A percentile compares a stretch with the other conserved stretches of the same genome.
Conservation (phyloP, 1,140 invertebrate genomes). For the Conus ventricosus region DNA sequence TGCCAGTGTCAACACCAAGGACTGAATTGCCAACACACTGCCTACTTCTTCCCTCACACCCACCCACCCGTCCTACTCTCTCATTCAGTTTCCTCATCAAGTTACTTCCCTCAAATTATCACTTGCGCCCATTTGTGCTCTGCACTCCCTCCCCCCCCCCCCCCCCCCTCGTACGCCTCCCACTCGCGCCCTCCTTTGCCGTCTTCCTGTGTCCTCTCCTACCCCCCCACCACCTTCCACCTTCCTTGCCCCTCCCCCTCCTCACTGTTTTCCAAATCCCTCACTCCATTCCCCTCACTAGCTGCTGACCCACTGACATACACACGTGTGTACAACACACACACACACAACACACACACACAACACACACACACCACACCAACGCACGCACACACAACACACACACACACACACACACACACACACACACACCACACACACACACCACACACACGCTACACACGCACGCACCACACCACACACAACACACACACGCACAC, state of each 20-base stretch:
- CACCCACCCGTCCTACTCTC: too few species aligned
- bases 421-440: not conserved
- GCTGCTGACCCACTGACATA: not conserved
- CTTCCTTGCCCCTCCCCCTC: not conserved
- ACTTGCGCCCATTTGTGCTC: too few species aligned
- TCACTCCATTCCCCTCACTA: too few species aligned
- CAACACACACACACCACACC: not conserved
- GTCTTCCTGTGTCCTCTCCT: not conserved
- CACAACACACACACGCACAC: not conserved
- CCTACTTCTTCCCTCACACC: too few species aligned
- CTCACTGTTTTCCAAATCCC: not conserved
- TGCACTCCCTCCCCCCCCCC: too few species aligned
- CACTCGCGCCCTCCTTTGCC: not conserved
- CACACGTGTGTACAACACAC: not conserved
- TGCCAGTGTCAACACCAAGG: too few species aligned
- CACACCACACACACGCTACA: constrained; percentile 1
- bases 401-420: not conserved
- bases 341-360: not conserved
- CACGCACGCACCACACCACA: constrained; percentile 13
- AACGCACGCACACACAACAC: not conserved
- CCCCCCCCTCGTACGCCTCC: not conserved
- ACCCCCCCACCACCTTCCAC: not conserved
- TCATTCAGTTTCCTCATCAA: too few species aligned
- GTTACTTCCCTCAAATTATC: too few species aligned
- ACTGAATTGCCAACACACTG: too few species aligned